A percentile compares a stretch with the other conserved stretches of the same genome.
phyloP scores from a whole-genome alignment of 2,888 invertebrate genomes.

The Cinara cedri region DNA sequence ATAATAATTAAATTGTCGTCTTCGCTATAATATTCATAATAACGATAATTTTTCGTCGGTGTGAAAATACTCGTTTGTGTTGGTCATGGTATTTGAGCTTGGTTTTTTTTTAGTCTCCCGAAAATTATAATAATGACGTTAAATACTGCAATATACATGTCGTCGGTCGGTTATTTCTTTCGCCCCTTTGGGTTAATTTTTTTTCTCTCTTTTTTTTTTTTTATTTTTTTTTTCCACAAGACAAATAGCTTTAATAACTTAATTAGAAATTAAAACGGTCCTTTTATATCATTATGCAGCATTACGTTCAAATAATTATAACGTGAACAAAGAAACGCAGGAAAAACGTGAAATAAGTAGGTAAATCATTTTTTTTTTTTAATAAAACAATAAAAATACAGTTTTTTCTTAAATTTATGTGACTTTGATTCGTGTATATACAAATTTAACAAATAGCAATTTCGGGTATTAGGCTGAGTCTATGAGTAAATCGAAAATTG shows the following conservation, averaged over 20 bases:
- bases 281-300: constrained; percentile 7
- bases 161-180: background rate
- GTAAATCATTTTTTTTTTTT: background rate
- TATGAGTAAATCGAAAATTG: too few species aligned
- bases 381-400: background rate
- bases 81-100: background rate
- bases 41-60: background rate
- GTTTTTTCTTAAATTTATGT: background rate
- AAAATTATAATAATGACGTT: background rate
- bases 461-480: too few species aligned
- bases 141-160: background rate
- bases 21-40: background rate
- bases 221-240: constrained; percentile 12
- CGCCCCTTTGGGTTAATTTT: background rate
- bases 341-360: constrained; percentile 10
- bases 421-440: too few species aligned
- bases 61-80: background rate
- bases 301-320: constrained; percentile 18
- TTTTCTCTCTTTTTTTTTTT: background rate
- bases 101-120: background rate
- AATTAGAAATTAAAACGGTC: constrained; percentile 39
- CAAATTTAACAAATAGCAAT: too few species aligned
- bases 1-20: background rate
- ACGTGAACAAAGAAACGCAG: background rate
- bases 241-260: constrained; percentile 46